Conservation (phyloP, 2,888 invertebrate genomes). For the Ophioninae sp. region DNA sequence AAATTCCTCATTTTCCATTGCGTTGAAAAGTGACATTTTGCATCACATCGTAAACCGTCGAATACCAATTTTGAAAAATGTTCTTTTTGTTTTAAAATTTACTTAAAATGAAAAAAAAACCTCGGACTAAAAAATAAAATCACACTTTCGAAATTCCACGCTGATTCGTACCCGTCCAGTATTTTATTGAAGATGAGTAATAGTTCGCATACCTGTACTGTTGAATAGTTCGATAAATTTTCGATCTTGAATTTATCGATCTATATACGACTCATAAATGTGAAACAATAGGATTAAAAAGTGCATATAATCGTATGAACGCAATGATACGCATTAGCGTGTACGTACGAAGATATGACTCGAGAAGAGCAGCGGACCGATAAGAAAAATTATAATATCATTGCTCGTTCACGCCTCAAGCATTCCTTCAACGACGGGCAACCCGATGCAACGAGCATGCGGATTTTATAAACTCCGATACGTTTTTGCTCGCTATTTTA, state of each 20-base stretch:
- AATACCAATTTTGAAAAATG: too few relatives aligned
- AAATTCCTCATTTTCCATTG: too few relatives aligned
- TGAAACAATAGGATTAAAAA: slow-evolving; percentile 1
- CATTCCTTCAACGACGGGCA: slow-evolving; percentile 41
- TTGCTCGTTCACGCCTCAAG: slow-evolving; percentile 49
- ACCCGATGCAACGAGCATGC: slow-evolving; percentile 28
- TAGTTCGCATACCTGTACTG: not conserved
- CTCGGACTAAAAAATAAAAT: too few relatives aligned
- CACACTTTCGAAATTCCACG: too few relatives aligned
- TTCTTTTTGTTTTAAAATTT: too few relatives aligned
- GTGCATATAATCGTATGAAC: not conserved
- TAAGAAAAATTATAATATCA: slow-evolving; percentile 58
- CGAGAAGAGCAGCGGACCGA: slow-evolving; percentile 62
- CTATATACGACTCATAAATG: not conserved
- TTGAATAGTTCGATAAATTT: not conserved
- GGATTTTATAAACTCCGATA: slow-evolving; percentile 23
- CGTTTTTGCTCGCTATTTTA: slow-evolving; percentile 20
- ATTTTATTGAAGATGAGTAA: not conserved
- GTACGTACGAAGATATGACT: slow-evolving; percentile 37
- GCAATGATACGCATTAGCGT: not conserved
- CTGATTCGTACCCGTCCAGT: too few relatives aligned
- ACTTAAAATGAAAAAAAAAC: too few relatives aligned
- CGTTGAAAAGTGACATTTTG: too few relatives aligned
- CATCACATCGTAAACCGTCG: too few relatives aligned
- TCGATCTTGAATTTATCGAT: not conserved